Conservation (phyloP, 1,140 invertebrate species). For the Cardiocondyla obscurior region DNA sequence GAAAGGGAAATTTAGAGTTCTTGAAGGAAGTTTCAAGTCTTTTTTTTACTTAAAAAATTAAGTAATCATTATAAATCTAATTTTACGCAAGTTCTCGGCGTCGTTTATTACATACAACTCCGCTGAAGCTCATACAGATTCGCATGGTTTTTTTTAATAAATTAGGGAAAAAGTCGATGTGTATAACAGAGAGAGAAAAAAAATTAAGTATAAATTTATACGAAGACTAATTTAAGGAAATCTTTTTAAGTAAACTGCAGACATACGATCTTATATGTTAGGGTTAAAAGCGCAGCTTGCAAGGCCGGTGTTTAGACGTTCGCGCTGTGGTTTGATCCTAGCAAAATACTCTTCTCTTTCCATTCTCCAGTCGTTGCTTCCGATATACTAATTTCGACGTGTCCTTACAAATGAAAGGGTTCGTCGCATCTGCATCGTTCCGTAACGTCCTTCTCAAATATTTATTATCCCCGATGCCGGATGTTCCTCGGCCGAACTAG, state of each 20-base stretch:
- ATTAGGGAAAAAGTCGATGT: not conserved
- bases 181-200: not conserved
- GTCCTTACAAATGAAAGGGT: slow-evolving; percentile 83
- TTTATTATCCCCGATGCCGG: slow-evolving; percentile 80
- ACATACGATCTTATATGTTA: not conserved
- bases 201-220: not conserved
- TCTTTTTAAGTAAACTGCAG: not conserved
- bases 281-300: not conserved
- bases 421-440: slow-evolving; percentile 75
- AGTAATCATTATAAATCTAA: not conserved
- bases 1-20: not conserved
- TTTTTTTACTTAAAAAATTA: too few species aligned
- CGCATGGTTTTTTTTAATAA: too few species aligned
- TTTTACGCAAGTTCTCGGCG: too few species aligned
- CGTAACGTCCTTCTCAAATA: slow-evolving; percentile 78
- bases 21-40: too few species aligned
- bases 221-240: not conserved
- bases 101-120: too few species aligned
- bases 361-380: slow-evolving; percentile 48
- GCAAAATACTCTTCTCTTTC: slow-evolving; percentile 24
- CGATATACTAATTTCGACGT: slow-evolving; percentile 81
- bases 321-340: not conserved
- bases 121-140: too few species aligned
- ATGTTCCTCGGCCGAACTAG: slow-evolving; percentile 68
- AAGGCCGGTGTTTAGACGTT: not conserved